Evolutionary conservation across 2,113 vertebrate genomes (phyloP).

Genomic region (Leucoraja erinaceus): DNA sequence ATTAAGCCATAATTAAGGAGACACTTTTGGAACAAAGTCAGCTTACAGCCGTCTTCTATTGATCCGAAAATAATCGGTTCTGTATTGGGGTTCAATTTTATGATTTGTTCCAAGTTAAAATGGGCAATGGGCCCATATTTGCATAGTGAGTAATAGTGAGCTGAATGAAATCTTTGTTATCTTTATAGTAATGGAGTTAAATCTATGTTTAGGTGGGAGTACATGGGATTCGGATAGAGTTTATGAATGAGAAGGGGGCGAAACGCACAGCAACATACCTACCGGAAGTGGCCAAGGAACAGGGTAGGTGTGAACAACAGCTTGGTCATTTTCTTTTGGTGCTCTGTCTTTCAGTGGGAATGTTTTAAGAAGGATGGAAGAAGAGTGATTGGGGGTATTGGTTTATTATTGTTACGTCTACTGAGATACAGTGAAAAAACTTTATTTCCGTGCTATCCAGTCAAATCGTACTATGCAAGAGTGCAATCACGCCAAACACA

Average conservation of each 20-base stretch:
- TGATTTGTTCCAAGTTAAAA: neutral
- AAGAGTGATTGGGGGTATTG: too few relatives aligned
- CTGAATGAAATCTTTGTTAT: neutral
- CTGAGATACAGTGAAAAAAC: too few relatives aligned
- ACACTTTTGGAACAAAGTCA: too few relatives aligned
- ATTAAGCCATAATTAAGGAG: too few relatives aligned
- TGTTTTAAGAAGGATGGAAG: neutral
- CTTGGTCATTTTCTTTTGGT: neutral
- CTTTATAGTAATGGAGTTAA: neutral
- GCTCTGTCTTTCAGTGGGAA: neutral
- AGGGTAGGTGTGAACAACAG: slow-evolving; percentile 54
- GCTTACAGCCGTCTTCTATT: too few relatives aligned
- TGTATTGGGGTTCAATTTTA: too few relatives aligned
- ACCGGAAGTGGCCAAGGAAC: slow-evolving; percentile 78
- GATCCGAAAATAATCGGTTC: too few relatives aligned
- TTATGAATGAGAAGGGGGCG: slow-evolving; percentile 74
- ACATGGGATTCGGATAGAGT: slow-evolving; percentile 77
- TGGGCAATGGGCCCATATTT: neutral
- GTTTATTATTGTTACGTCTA: too few relatives aligned
- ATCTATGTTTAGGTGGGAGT: slow-evolving; percentile 64
- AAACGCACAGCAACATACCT: slow-evolving; percentile 77
- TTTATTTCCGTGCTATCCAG: too few relatives aligned
- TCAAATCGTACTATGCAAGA: too few relatives aligned
- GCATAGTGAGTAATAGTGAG: neutral
- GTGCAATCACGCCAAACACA: too few relatives aligned